A percentile compares a stretch with the other conserved stretches of the same genome.
Evolutionary conservation across 2,797 vertebrate species (phyloP).

Genomic region (Arrhamphus sclerolepis): DNA sequence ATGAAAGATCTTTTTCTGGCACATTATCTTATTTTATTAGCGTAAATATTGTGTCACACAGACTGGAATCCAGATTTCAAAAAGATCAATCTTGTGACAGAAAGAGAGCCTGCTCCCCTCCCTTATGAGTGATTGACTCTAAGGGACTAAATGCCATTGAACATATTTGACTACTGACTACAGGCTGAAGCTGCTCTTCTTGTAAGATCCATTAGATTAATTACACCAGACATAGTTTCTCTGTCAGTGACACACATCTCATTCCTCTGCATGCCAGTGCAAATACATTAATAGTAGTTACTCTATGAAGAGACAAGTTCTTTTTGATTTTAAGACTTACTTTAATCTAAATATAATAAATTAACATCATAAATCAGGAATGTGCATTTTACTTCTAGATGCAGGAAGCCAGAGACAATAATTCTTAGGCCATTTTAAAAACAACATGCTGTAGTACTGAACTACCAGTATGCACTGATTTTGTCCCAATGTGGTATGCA

Average conservation of each 20-base stretch:
- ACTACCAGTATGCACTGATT: too few relatives aligned
- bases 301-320: not conserved
- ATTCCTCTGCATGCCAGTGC: slow-evolving; percentile 47
- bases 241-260: slow-evolving; percentile 28
- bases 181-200: slow-evolving; percentile 38
- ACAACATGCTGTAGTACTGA: too few relatives aligned
- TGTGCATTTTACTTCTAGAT: too few relatives aligned
- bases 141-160: slow-evolving; percentile 58
- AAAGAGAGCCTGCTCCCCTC: slow-evolving; percentile 29
- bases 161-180: slow-evolving; percentile 47
- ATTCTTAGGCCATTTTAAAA: too few relatives aligned
- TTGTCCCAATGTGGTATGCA: too few relatives aligned
- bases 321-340: too few relatives aligned
- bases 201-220: slow-evolving; percentile 56
- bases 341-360: too few relatives aligned
- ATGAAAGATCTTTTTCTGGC: slow-evolving; percentile 5
- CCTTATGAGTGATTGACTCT: slow-evolving; percentile 52
- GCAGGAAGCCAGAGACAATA: too few relatives aligned
- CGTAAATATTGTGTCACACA: slow-evolving; percentile 35
- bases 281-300: not conserved
- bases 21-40: slow-evolving; percentile 22
- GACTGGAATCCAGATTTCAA: slow-evolving; percentile 43
- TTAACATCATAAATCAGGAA: too few relatives aligned
- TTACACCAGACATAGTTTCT: slow-evolving; percentile 37
- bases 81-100: slow-evolving; percentile 50